phyloP scores from a whole-genome alignment of 2,113 vertebrate species.

The Cochlearius cochlearius region DNA sequence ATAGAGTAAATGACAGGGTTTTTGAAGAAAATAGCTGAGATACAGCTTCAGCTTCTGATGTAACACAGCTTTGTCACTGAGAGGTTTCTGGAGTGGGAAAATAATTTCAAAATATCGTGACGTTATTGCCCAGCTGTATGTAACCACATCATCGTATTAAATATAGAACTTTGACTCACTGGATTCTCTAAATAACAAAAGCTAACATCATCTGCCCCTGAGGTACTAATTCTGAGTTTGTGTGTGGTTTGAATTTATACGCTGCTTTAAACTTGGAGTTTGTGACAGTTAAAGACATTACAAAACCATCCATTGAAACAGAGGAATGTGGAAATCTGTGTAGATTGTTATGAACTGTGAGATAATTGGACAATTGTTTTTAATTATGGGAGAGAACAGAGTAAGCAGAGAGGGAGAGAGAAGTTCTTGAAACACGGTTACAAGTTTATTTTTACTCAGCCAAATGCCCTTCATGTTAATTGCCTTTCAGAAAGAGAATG shows the following conservation, averaged over 20 bases:
- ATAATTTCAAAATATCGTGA: not conserved
- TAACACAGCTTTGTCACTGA: not conserved
- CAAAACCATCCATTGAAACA: not conserved
- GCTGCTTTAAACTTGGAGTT: not conserved
- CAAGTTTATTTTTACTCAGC: not conserved
- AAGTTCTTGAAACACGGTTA: not conserved
- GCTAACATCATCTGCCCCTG: not conserved
- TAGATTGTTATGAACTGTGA: not conserved
- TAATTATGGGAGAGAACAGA: not conserved
- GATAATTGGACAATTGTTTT: not conserved
- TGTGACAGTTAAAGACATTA: not conserved
- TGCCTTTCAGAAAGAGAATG: not conserved
- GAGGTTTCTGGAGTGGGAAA: not conserved
- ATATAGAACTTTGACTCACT: constrained; percentile 44
- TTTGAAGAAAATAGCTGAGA: not conserved
- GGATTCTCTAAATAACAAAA: constrained; percentile 25
- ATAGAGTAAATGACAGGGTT: not conserved
- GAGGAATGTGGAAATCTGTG: not conserved
- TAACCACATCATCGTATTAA: not conserved
- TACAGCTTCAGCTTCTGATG: not conserved
- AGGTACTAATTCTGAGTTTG: constrained; percentile 3
- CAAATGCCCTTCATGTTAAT: not conserved
- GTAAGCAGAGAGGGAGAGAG: not conserved
- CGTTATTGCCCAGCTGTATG: not conserved
- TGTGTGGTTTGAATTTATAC: not conserved